Percentiles rank a stretch among this genome's conserved stretches.
Conservation (phyloP, 2,888 invertebrate species). For the Adineta ricciae region DNA sequence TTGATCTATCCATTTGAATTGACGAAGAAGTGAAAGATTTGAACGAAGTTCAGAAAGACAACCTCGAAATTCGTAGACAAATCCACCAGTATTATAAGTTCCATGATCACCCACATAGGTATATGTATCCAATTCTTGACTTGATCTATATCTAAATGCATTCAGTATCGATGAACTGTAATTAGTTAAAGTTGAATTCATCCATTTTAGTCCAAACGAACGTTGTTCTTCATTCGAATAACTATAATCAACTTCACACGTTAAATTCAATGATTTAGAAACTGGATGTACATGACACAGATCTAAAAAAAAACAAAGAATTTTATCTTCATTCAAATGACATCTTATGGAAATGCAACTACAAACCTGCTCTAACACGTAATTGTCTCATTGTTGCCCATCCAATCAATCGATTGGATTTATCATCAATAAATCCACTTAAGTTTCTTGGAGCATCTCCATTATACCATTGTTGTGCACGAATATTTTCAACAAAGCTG, state of each 20-base stretch:
- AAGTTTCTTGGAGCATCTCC: constrained; percentile 51
- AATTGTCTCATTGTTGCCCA: constrained; percentile 54
- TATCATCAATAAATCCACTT: constrained; percentile 53
- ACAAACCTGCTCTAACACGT: constrained; percentile 46
- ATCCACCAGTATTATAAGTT: no score
- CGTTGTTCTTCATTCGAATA: constrained; percentile 40
- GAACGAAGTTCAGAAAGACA: no score
- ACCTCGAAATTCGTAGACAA: no score
- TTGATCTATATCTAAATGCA: no score
- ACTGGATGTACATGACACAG: constrained; percentile 34
- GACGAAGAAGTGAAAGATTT: no score
- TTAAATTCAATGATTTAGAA: constrained; percentile 1
- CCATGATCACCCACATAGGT: no score
- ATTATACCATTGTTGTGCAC: constrained; percentile 52
- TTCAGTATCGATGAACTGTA: no score
- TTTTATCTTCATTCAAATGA: no score
- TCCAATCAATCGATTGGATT: constrained; percentile 54
- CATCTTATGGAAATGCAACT: no score
- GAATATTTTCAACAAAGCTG: constrained; percentile 48
- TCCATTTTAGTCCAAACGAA: constrained; percentile 41
- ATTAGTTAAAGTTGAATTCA: neutral
- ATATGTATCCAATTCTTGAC: no score
- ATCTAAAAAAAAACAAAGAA: no score
- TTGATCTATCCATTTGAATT: no score
- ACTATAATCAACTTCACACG: constrained; percentile 41